Evolutionary conservation across 1,140 invertebrate genomes (phyloP), one percentile per base, ranked within the genome.

Genomic region (Oppia nitens): DNA sequence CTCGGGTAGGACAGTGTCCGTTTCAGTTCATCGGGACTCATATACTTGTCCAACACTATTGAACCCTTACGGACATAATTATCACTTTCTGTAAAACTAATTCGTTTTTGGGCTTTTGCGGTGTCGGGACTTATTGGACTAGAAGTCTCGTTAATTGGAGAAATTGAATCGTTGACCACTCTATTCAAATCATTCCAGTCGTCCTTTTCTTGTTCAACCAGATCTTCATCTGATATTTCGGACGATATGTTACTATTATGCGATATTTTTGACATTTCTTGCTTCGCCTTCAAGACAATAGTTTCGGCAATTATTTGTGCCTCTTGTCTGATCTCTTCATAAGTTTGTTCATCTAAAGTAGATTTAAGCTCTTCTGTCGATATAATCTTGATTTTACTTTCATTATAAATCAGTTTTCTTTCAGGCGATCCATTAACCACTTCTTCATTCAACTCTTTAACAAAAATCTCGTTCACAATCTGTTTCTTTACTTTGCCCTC

Each of bases 231-330:
- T 12, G 65, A 65, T 11, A 67, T 65, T 49, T 65, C 62, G 11
- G 62, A 62, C 23, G 62, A 58, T 14, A 61, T 29, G 21, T 51
- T 24, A 6, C 2, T 50, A 54, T 40, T 59, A 56, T 52, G 64
- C 64, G 66, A 64, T 50, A 72, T 64, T 66, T 71, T 72, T 45
- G 72, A 66, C 21, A 77, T 69, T 67, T 77, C 74, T 9, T 62
- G 65, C 68, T 77, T 77, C 47, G 78, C 77, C 65, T 77, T 71
- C 58, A 74, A 72, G 12, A 78, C 69, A 57, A 78, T 67, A 63
- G 73, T 71, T 59, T 72, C 68, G 0, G 76, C 76, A 45, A 78
- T 72, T 51, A 67, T 67, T 57, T 68, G 65, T 4, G 74, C 74
- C 64, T 76, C 62, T 27, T 23, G 20, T 45, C 53, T 57, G 3